These are phyloP conservation scores for Tromatobia lineatoria DNA, from an alignment of 2,888 invertebrate species.

Conservation along the genomic window DNA sequence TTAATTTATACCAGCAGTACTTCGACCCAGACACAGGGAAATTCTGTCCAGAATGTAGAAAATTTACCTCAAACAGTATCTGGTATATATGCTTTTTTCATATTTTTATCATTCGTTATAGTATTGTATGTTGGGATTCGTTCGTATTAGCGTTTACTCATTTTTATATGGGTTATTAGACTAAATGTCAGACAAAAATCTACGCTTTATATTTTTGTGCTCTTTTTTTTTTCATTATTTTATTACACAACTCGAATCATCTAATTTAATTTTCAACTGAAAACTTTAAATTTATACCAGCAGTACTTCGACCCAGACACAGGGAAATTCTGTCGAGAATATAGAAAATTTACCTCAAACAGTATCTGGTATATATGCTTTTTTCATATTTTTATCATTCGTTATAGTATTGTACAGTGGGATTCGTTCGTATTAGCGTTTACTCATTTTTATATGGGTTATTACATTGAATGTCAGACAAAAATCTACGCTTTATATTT, in stretches of 20 bases:
- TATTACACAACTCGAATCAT: too few relatives aligned
- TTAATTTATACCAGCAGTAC: conserved; percentile 90
- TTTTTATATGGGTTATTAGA: too few relatives aligned
- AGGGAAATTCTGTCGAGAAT: conserved; percentile 76
- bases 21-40: conserved; percentile 86
- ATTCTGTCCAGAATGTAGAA: conserved; percentile 75
- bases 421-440: too few relatives aligned
- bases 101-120: neutral
- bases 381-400: conserved; percentile 3
- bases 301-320: conserved; percentile 87
- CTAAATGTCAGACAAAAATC: too few relatives aligned
- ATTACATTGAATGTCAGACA: too few relatives aligned
- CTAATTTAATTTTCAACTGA: too few relatives aligned
- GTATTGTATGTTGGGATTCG: neutral
- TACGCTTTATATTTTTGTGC: too few relatives aligned
- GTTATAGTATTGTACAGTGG: neutral
- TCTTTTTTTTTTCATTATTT: too few relatives aligned
- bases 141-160: too few relatives aligned
- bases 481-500: too few relatives aligned
- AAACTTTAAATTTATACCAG: conserved; percentile 91
- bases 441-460: too few relatives aligned
- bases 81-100: conserved; percentile 69
- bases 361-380: conserved; percentile 75
- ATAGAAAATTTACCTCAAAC: conserved; percentile 76
- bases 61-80: conserved; percentile 77